phyloP scores from a whole-genome alignment of 2,888 invertebrate genomes.

The Schizotus pectinicornis region DNA sequence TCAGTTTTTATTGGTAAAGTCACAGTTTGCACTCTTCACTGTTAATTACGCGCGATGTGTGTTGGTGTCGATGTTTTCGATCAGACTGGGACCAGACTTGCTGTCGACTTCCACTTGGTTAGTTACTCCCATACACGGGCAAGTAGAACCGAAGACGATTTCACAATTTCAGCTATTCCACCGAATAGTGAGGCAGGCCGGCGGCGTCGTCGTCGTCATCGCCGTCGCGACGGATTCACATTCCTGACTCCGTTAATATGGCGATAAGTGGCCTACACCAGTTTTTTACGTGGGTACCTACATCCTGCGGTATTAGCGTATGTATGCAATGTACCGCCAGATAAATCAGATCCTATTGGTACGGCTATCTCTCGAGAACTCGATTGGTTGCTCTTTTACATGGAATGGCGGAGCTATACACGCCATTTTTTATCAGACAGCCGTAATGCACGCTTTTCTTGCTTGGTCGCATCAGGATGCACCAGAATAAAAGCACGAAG shows the following conservation, averaged over 20 bases:
- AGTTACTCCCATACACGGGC: constrained; percentile 34
- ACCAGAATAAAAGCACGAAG: too few relatives aligned
- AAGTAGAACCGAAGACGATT: constrained; percentile 32
- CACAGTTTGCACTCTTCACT: constrained; percentile 43
- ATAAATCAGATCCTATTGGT: constrained; percentile 44
- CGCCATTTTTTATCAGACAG: constrained; percentile 39
- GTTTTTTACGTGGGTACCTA: constrained; percentile 39
- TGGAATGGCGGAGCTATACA: constrained; percentile 41
- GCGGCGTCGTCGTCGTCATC: not conserved
- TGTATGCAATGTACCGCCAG: constrained; percentile 34
- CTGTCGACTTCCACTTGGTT: constrained; percentile 44
- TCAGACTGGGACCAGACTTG: constrained; percentile 47
- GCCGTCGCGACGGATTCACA: constrained; percentile 17
- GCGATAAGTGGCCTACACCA: constrained; percentile 43
- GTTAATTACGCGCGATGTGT: constrained; percentile 34
- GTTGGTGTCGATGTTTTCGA: constrained; percentile 40
- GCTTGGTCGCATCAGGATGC: too few relatives aligned
- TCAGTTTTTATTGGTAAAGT: constrained; percentile 48
- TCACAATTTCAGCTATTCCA: constrained; percentile 31
- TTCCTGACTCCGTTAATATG: constrained; percentile 34
- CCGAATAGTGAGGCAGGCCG: too few relatives aligned
- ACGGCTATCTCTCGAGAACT: constrained; percentile 32
- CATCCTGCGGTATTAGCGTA: constrained; percentile 35
- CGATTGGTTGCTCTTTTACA: constrained; percentile 37
- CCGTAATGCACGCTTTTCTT: too few relatives aligned